Evolutionary conservation across 1,140 invertebrate genomes (phyloP), one percentile per base, ranked within the genome.

Genomic region (Aporrectodea caliginosa): DNA sequence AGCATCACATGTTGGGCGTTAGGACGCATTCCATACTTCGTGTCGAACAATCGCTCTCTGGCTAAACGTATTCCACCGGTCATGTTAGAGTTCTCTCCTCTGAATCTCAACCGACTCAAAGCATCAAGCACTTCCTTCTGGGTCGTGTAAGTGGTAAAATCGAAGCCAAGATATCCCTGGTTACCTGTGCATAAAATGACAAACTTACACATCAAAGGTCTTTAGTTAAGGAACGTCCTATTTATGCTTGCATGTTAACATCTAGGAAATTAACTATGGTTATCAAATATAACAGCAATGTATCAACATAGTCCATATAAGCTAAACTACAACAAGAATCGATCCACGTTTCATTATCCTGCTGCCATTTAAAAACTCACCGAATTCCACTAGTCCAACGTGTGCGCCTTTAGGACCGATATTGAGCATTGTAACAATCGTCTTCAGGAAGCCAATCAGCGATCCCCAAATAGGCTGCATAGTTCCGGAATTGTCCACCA

Each of bases 61-160:
- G 70, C 70, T 27, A 72, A 32, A 6, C 31, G 2, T 27, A 72
- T 2, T 72, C 70, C 70, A 14, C 70, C 70, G n/a, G 70, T 72
- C 70, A 32, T 72, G 31, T 72, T 72, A 2, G 70, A 12, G 70
- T 72, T 72, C 31, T 72, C 70, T 2, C 31, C 31, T 72, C 27
- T 72, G 31, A 14, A 72, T 72, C 70, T 6, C 6, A 72, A 12
- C 31, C 6, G 14, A 29, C 27, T 12, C 2, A 72, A 6, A 12
- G 2, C 31, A 29, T 6, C 6, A 14, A 72, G 2, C 2, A 72
- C 70, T 2, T 72, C 70, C 6, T 6, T 27, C n/a, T 29, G n/a
- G 2, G n/a, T 72, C 27, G 2, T 2, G 27, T 27, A 72, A 27
- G n/a, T 27, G 6, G 27, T 6, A 27, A 72, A 72, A 14, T 72